Conservation (phyloP, 1,140 invertebrate genomes). For the Brachionus angularis region DNA sequence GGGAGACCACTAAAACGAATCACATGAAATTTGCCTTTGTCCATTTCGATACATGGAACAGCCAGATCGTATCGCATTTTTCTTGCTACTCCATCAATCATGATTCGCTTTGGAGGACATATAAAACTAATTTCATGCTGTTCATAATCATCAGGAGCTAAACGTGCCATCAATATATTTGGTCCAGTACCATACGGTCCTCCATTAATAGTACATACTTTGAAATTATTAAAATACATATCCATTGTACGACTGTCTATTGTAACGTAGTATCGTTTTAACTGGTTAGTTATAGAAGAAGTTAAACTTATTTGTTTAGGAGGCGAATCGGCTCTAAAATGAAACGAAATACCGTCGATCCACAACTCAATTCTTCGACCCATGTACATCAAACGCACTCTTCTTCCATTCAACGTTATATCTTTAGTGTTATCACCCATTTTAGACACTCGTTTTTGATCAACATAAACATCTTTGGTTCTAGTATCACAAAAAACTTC, state of each 20-base stretch:
- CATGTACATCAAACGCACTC: constrained; percentile 40
- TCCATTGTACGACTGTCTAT: constrained; percentile 38
- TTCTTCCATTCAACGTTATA: constrained; percentile 26
- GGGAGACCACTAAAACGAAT: constrained; percentile 85
- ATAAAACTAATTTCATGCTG: constrained; percentile 39
- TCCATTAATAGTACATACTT: constrained; percentile 28
- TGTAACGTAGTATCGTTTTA: constrained; percentile 8
- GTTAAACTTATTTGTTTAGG: constrained; percentile 27
- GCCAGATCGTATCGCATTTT: constrained; percentile 41
- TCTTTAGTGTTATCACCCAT: constrained; percentile 42
- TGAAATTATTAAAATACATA: constrained; percentile 42
- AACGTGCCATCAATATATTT: neutral
- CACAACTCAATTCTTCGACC: constrained; percentile 30
- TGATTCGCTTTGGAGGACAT: constrained; percentile 31
- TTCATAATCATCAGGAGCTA: constrained; percentile 27
- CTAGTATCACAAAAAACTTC: constrained; percentile 31
- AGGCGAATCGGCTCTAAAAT: constrained; percentile 35
- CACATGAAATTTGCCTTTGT: constrained; percentile 61
- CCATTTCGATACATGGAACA: constrained; percentile 43
- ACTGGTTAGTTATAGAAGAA: constrained; percentile 1
- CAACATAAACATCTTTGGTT: constrained; percentile 34
- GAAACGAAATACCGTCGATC: constrained; percentile 33
- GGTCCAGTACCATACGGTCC: constrained; percentile 15
- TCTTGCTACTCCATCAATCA: constrained; percentile 27
- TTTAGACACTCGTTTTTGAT: constrained; percentile 31